Evolutionary conservation across 2,888 invertebrate species (phyloP).

Genomic region (Gerosis bhagava): DNA sequence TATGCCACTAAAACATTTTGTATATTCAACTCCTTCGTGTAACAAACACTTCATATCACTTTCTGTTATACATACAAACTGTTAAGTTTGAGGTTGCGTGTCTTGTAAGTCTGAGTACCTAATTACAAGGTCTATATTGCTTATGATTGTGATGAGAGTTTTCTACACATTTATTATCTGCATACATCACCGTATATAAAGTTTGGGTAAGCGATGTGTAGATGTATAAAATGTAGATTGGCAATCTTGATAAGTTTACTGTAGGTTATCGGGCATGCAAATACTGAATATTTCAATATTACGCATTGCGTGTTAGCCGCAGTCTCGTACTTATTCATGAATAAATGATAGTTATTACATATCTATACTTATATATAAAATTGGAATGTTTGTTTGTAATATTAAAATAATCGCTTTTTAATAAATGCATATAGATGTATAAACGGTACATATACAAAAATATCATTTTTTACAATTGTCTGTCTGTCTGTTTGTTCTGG

Average conservation of each 20-base stretch:
- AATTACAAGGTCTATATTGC: constrained; percentile 9
- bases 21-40: constrained; percentile 14
- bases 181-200: constrained; percentile 38
- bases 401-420: too few relatives aligned
- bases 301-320: constrained; percentile 46
- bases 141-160: constrained; percentile 10
- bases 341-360: too few relatives aligned
- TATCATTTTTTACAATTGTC: too few relatives aligned
- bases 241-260: constrained; percentile 44
- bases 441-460: too few relatives aligned
- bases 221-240: constrained; percentile 52
- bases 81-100: constrained; percentile 16
- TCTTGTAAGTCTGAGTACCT: constrained; percentile 17
- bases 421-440: too few relatives aligned
- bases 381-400: too few relatives aligned
- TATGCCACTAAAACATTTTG: too few relatives aligned
- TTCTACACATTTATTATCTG: constrained; percentile 25
- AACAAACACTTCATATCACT: constrained; percentile 5
- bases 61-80: constrained; percentile 7
- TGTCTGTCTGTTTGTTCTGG: too few relatives aligned
- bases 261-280: constrained; percentile 50
- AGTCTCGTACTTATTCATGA: constrained; percentile 5
- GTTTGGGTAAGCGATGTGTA: constrained; percentile 43
- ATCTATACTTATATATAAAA: too few relatives aligned
- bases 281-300: constrained; percentile 41